Conservation (phyloP, 2,113 vertebrate genomes). For the Pygathrix nemaeus region DNA sequence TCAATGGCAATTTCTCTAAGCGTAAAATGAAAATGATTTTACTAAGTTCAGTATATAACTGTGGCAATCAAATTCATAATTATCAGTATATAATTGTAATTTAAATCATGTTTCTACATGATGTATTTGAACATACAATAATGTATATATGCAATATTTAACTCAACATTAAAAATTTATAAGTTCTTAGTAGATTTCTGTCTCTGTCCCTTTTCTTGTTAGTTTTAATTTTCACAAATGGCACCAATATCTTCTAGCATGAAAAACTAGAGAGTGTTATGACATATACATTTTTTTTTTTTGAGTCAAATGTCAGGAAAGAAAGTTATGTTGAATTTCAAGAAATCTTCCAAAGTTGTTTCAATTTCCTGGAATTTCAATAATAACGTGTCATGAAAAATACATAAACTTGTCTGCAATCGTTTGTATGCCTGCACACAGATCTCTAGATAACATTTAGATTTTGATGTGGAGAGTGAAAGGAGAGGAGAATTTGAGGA, state of each 20-base stretch:
- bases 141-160: neutral
- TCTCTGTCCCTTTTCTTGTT: neutral
- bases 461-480: neutral
- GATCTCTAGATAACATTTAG: neutral
- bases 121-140: neutral
- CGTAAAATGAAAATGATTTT: neutral
- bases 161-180: neutral
- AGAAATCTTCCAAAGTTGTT: neutral
- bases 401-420: neutral
- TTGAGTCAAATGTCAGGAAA: neutral
- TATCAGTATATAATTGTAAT: neutral
- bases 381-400: neutral
- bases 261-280: neutral
- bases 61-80: neutral
- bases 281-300: neutral
- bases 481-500: neutral
- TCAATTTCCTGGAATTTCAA: neutral
- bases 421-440: neutral
- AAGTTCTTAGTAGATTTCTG: neutral
- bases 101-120: neutral
- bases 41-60: neutral
- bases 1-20: neutral
- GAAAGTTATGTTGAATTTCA: conserved; percentile 9
- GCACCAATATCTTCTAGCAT: neutral
- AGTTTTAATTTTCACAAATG: neutral